Evolutionary conservation across 2,113 vertebrate genomes (phyloP), one percentile per base, ranked within the genome.

Genomic region (Gila orcuttii): DNA sequence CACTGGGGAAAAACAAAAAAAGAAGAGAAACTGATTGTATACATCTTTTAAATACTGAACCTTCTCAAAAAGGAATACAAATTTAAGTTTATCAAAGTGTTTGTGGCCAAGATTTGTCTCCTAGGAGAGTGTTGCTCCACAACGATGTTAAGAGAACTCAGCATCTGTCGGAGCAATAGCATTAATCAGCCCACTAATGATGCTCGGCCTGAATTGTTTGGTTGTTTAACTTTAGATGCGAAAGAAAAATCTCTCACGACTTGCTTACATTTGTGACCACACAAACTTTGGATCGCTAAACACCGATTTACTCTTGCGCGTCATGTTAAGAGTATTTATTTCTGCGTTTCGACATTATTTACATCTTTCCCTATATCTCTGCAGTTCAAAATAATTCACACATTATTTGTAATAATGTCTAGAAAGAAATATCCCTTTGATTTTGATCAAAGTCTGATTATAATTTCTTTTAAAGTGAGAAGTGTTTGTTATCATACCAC

Each of bases 21-120:
- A 36, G 76, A 83, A 23, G 69, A 85, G 69, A 57, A 85, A 89
- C 73, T 33, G 81, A 86, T 86, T 23, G 25, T 71, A 84, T 74
- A 0, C 5, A 28, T 36, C 25, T 39, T 62, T 77, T 79, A 31
- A 85, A 39, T 12, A 5, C 42, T 59, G 64, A 87, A 28, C 39
- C 82, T 62, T 31, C 5, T 17, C 69, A 73, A 12, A 42, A 6
- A 42, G 36, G 4, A 42, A 42, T 73, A 42, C 19, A 74, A 25
- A 74, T n/a, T 47, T 25, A 13, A 47, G 71, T 42, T 74, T 74
- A 74, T 74, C 42, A 74, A 47, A 45, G 76, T 3, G 19, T 13
- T 52, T 19, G 12, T 52, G n/a, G 42, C 42, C 15, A 76, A 31
- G 25, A 4, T 28, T 11, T 47, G 28, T 78, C 76, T 59, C 52